Base-by-base conservation (phyloP, 53 echinoderm and acorn worm genomes). In the Mesocentrotus franciscanus region DNA sequence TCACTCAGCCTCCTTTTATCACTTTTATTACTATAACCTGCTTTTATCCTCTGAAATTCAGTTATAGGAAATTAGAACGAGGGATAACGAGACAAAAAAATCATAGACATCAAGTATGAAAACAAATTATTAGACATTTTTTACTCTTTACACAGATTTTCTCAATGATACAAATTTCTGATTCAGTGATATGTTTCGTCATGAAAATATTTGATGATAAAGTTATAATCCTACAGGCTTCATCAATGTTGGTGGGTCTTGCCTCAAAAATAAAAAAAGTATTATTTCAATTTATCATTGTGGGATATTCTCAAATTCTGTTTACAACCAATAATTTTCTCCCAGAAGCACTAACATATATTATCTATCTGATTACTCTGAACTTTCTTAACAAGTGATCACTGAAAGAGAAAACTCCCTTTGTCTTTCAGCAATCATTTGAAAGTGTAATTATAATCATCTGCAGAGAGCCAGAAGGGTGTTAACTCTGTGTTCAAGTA, bases 131-230 rank as follows among this genome's bases (percentile, higher is more conserved):
- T 74, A 30, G 74, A 30, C 27, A 72, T 72, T 27, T 83, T 39
- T 42, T 12, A 39, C 16, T 83, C 84, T 42, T 49, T 49, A 22
- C 18, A 10, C 9, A 58, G 87, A 56, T 56, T 58, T 58, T 10
- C 59, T 57, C 29, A 49, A 26, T 57, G 87, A 11, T 27, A 87
- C 87, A 87, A 58, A 84, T 55, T 87, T 87, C n/a, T 56, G 58
- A 87, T 87, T 58, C 10, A 87, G 84, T 84, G 87, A 58, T 87
- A 87, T 27, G 58, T 56, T 87, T 49, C 58, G 27, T 57, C 33
- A 57, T 87, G n/a, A 13, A 87, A 56, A 87, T 85, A 85, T 26
- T 26, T n/a, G 13, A 55, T 85, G 85, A 87, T 56, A 10, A 58
- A 14, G 58, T 58, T 57, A 57, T 87, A 58, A 58, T 57, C 13